Percentiles rank a stretch among this genome's conserved stretches.
Evolutionary conservation across 2,113 vertebrate genomes (phyloP).

Genomic region (Rhynchopsitta pachyrhyncha): DNA sequence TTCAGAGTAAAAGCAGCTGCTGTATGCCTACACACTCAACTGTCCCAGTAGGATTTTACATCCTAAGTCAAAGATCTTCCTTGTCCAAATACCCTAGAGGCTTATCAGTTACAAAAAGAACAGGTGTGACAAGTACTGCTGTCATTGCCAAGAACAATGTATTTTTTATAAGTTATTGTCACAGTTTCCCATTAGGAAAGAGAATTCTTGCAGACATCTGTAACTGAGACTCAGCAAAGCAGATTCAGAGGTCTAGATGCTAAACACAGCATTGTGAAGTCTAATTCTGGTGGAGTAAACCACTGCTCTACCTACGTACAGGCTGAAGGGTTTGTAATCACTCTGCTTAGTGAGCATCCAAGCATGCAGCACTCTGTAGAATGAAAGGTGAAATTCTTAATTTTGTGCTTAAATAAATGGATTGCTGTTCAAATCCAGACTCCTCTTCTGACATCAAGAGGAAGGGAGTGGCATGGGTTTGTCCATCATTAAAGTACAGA

Average conservation of each 20-base stretch:
- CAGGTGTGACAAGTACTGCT: background rate
- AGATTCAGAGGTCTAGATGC: background rate
- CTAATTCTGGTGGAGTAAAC: background rate
- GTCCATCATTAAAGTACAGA: background rate
- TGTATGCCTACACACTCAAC: background rate
- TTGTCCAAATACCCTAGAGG: background rate
- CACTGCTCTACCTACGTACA: background rate
- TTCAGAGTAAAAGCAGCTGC: background rate
- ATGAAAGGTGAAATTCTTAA: background rate
- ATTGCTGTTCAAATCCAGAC: background rate
- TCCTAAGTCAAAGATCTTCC: background rate
- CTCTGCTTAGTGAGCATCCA: background rate
- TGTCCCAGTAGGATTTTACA: background rate
- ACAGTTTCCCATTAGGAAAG: background rate
- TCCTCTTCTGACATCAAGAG: background rate
- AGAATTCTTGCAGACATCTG: background rate
- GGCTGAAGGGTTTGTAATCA: background rate
- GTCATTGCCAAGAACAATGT: background rate
- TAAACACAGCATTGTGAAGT: background rate
- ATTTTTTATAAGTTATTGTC: background rate
- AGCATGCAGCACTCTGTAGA: background rate
- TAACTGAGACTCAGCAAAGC: background rate
- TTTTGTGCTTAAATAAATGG: background rate
- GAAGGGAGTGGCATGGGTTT: background rate
- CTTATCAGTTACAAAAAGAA: background rate